phyloP scores from a whole-genome alignment of 2,113 vertebrate species.

The Triplophysa tibetana region DNA sequence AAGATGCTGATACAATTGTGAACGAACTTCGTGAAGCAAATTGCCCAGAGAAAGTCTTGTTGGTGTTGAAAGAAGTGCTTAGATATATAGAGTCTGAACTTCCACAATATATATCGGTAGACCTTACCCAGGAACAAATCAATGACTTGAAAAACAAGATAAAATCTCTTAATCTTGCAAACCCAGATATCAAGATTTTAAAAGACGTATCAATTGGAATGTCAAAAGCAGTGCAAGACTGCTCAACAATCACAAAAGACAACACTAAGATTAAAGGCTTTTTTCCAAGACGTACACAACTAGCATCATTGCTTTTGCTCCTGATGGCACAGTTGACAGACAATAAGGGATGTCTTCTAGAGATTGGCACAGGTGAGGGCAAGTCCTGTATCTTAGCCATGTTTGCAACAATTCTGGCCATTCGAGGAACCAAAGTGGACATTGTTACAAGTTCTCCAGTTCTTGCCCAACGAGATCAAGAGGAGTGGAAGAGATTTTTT shows the following conservation, averaged over 20 bases:
- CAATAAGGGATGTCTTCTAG: slow-evolving; percentile 52
- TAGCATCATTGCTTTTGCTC: slow-evolving; percentile 53
- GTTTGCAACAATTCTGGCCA: slow-evolving; percentile 54
- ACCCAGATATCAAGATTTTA: slow-evolving; percentile 36
- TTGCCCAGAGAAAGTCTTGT: slow-evolving; percentile 5
- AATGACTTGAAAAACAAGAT: slow-evolving; percentile 20
- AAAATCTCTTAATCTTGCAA: slow-evolving; percentile 42
- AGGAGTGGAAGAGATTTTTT: slow-evolving; percentile 53
- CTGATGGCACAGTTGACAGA: slow-evolving; percentile 28
- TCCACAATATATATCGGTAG: slow-evolving; percentile 11
- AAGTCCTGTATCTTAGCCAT: slow-evolving; percentile 57
- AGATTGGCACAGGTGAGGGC: slow-evolving; percentile 57
- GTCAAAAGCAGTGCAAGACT: slow-evolving; percentile 49
- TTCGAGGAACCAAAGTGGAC: slow-evolving; percentile 49
- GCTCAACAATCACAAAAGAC: slow-evolving; percentile 32
- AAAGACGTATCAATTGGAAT: slow-evolving; percentile 35
- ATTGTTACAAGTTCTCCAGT: slow-evolving; percentile 54
- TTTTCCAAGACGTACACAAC: slow-evolving; percentile 52
- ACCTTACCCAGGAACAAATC: not conserved
- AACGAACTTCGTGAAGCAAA: slow-evolving; percentile 25
- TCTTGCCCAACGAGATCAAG: slow-evolving; percentile 47
- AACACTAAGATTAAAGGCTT: slow-evolving; percentile 45
- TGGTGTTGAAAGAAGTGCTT: not conserved
- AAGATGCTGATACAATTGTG: slow-evolving; percentile 28
- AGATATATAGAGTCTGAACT: not conserved